Percentiles rank a stretch among this genome's conserved stretches.
These are phyloP conservation scores for Danaus chrysippus DNA, from an alignment of 2,888 invertebrate genomes.

Conservation along the genomic window DNA sequence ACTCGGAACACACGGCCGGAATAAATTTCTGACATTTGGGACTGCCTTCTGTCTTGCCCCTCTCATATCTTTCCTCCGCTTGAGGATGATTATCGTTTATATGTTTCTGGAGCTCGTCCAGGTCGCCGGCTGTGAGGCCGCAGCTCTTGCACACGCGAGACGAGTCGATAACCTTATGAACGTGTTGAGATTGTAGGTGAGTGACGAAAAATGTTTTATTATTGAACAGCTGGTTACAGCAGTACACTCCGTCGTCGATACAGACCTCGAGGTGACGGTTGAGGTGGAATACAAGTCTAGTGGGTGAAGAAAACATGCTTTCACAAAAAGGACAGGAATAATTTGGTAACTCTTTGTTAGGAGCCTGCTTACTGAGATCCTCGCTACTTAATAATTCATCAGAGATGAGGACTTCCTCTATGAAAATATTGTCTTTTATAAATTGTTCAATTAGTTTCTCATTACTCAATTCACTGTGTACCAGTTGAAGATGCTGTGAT, in stretches of 20 bases:
- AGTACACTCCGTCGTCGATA: constrained; percentile 41
- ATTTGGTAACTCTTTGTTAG: constrained; percentile 30
- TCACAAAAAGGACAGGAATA: constrained; percentile 55
- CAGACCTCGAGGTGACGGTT: constrained; percentile 49
- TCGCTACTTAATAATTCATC: constrained; percentile 41
- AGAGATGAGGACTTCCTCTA: constrained; percentile 47
- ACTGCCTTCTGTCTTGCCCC: constrained; percentile 30
- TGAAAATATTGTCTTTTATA: constrained; percentile 52
- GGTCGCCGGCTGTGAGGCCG: constrained; percentile 37
- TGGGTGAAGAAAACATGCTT: constrained; percentile 50
- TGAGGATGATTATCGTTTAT: constrained; percentile 22
- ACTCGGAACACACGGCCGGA: constrained; percentile 68
- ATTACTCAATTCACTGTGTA: constrained; percentile 38
- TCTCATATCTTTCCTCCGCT: constrained; percentile 8
- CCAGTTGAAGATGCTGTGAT: constrained; percentile 42
- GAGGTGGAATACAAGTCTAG: constrained; percentile 53
- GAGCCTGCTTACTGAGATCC: constrained; percentile 20
- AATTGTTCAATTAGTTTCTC: constrained; percentile 39
- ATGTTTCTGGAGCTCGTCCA: constrained; percentile 23
- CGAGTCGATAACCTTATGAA: constrained; percentile 19
- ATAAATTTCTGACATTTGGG: constrained; percentile 51
- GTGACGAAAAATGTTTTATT: constrained; percentile 42
- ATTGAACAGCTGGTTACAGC: constrained; percentile 44
- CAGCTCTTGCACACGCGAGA: constrained; percentile 47
- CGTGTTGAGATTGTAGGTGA: constrained; percentile 51